Conservation (phyloP, 2,113 vertebrate species). For the Nyctereutes procyonoides region DNA sequence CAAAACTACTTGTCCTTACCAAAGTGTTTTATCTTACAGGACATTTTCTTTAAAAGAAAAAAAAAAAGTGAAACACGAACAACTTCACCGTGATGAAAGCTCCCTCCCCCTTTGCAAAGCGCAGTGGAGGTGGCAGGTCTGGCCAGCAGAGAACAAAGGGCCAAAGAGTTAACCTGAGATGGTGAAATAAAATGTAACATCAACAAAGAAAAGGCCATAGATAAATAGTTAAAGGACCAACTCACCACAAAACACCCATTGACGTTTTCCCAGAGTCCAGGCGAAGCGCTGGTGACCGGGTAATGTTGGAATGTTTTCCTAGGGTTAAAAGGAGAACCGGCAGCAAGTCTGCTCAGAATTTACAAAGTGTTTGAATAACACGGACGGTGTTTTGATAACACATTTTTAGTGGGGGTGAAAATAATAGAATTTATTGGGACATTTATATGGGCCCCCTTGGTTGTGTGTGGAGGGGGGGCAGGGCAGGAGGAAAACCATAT, state of each 20-base stretch:
- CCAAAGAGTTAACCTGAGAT: slow-evolving; percentile 68
- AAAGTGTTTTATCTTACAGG: slow-evolving; percentile 54
- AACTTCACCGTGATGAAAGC: neutral
- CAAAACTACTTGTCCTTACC: neutral
- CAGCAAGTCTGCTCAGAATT: slow-evolving; percentile 78
- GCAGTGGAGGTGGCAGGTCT: slow-evolving; percentile 63
- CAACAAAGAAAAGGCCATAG: slow-evolving; percentile 77
- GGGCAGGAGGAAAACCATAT: neutral
- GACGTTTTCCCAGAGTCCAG: slow-evolving; percentile 54
- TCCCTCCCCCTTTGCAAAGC: slow-evolving; percentile 44
- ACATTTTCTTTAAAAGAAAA: slow-evolving; percentile 1
- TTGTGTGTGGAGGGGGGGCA: neutral
- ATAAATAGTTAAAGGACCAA: slow-evolving; percentile 80
- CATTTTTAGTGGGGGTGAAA: slow-evolving; percentile 75
- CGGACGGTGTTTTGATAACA: slow-evolving; percentile 78
- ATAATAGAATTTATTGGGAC: slow-evolving; percentile 82
- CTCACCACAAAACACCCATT: slow-evolving; percentile 58
- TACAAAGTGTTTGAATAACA: slow-evolving; percentile 62
- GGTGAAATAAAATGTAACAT: slow-evolving; percentile 67
- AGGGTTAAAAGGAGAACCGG: slow-evolving; percentile 74
- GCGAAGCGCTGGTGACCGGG: slow-evolving; percentile 72
- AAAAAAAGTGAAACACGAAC: slow-evolving; percentile 17
- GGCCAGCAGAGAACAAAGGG: slow-evolving; percentile 71
- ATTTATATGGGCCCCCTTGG: slow-evolving; percentile 81
- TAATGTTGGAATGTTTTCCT: slow-evolving; percentile 82